A percentile compares a stretch with the other conserved stretches of the same genome.
Evolutionary conservation across 1,140 invertebrate genomes (phyloP).

Genomic region (Marisa cornuarietis): DNA sequence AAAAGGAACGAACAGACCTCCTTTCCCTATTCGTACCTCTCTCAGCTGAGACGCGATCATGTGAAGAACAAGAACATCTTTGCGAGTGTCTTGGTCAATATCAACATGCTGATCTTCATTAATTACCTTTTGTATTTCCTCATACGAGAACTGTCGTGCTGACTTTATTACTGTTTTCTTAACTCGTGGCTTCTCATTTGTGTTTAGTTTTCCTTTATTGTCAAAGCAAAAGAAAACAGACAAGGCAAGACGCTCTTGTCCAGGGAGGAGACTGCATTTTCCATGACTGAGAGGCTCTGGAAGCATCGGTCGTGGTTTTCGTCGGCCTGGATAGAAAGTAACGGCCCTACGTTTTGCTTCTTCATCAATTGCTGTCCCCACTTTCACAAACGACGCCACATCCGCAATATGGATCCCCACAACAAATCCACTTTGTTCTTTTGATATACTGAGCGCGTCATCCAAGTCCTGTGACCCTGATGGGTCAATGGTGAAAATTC

Average conservation of each 20-base stretch:
- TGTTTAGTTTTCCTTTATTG: slow-evolving; percentile 20
- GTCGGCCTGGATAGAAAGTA: slow-evolving; percentile 54
- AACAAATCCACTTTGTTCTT: slow-evolving; percentile 24
- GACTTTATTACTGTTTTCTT: slow-evolving; percentile 23
- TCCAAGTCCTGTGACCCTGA: slow-evolving; percentile 98
- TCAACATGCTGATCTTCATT: slow-evolving; percentile 4
- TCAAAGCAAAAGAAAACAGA: slow-evolving; percentile 48
- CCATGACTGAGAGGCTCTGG: slow-evolving; percentile 61
- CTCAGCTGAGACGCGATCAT: slow-evolving; percentile 18
- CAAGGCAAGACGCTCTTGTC: slow-evolving; percentile 47
- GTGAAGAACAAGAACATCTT: slow-evolving; percentile 11
- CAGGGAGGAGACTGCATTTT: slow-evolving; percentile 62
- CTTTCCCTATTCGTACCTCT: slow-evolving; percentile 17
- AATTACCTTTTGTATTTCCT: slow-evolving; percentile 28
- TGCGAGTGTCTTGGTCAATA: neutral
- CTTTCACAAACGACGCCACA: slow-evolving; percentile 53
- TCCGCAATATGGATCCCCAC: slow-evolving; percentile 63
- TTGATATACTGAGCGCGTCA: slow-evolving; percentile 86
- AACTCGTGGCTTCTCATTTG: slow-evolving; percentile 20
- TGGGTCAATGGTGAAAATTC: slow-evolving; percentile 95
- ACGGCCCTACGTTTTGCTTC: slow-evolving; percentile 55
- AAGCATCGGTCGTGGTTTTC: slow-evolving; percentile 62
- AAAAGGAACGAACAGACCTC: slow-evolving; percentile 23
- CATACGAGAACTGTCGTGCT: slow-evolving; percentile 27
- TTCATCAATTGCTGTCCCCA: slow-evolving; percentile 45